Conservation (phyloP, 2,113 vertebrate genomes). For the Hemiscyllium ocellatum region DNA sequence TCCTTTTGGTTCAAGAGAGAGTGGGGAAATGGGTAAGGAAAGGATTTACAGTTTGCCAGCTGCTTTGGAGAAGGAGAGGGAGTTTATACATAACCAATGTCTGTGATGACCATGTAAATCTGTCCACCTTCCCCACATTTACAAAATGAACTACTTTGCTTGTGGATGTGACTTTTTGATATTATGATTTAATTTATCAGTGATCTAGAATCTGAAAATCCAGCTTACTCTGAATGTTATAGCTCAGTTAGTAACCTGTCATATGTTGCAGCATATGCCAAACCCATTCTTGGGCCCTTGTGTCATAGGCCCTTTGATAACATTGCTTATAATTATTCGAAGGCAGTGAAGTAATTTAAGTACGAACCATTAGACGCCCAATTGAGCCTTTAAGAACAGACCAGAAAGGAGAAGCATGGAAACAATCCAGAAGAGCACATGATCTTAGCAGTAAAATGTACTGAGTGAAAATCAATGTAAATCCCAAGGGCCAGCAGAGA, state of each 20-base stretch:
- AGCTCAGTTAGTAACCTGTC: neutral
- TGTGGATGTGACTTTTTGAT: neutral
- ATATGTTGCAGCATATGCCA: neutral
- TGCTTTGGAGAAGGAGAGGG: neutral
- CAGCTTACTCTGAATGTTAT: neutral
- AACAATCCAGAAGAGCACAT: neutral
- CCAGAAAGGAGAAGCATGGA: neutral
- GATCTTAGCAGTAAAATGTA: neutral
- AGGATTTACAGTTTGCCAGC: neutral
- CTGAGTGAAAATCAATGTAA: neutral
- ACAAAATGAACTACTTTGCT: neutral
- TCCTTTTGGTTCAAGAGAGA: neutral
- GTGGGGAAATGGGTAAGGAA: neutral
- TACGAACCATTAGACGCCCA: neutral
- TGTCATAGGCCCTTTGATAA: neutral
- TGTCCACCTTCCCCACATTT: neutral
- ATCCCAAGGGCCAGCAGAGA: neutral
- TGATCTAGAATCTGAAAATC: neutral
- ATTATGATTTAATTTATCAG: neutral
- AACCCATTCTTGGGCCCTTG: neutral
- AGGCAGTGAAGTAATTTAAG: neutral
- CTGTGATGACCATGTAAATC: neutral
- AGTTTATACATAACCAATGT: neutral
- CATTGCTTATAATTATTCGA: neutral
- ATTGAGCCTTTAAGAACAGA: neutral